Percentiles rank a stretch among this genome's conserved stretches.
These are phyloP conservation scores for Lasioglossum calceatum DNA, from an alignment of 2,888 invertebrate genomes.

Conservation along the genomic window DNA sequence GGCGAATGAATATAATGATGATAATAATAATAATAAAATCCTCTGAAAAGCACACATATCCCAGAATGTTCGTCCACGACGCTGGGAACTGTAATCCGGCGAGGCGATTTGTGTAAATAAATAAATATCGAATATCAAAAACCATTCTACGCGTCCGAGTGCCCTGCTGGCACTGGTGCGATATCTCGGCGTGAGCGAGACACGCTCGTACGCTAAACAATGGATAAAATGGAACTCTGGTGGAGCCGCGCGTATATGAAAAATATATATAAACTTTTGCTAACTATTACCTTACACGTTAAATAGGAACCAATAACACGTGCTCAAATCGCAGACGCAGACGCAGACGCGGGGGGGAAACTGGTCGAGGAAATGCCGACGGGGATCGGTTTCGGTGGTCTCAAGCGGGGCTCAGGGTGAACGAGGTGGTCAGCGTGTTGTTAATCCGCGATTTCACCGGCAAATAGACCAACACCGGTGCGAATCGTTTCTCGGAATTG, in stretches of 20 bases:
- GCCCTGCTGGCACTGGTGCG: not conserved
- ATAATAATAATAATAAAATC: conserved; percentile 19
- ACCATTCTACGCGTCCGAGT: conserved; percentile 1
- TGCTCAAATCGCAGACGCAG: conserved; percentile 75
- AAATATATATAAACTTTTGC: conserved; percentile 62
- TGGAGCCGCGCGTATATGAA: conserved; percentile 48
- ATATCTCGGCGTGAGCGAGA: not conserved
- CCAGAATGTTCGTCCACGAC: not conserved
- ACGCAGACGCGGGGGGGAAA: conserved; percentile 51
- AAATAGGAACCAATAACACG: conserved; percentile 81
- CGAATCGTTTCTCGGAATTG: conserved; percentile 87
- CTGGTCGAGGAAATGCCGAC: conserved; percentile 18
- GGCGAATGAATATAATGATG: not conserved
- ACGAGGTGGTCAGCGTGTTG: conserved; percentile 94
- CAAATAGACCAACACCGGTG: conserved; percentile 96
- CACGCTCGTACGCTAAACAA: not conserved
- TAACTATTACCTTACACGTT: conserved; percentile 60
- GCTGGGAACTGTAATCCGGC: not conserved
- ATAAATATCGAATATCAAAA: conserved; percentile 28
- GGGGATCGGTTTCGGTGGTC: conserved; percentile 37
- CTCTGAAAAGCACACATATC: conserved; percentile 15
- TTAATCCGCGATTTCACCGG: conserved; percentile 95
- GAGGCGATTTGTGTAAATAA: not conserved
- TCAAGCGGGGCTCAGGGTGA: conserved; percentile 97
- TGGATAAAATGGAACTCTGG: conserved; percentile 22